These are phyloP conservation scores for Hypotaenidia philippensis DNA, from an alignment of 2,797 vertebrate species.

Conservation along the genomic window DNA sequence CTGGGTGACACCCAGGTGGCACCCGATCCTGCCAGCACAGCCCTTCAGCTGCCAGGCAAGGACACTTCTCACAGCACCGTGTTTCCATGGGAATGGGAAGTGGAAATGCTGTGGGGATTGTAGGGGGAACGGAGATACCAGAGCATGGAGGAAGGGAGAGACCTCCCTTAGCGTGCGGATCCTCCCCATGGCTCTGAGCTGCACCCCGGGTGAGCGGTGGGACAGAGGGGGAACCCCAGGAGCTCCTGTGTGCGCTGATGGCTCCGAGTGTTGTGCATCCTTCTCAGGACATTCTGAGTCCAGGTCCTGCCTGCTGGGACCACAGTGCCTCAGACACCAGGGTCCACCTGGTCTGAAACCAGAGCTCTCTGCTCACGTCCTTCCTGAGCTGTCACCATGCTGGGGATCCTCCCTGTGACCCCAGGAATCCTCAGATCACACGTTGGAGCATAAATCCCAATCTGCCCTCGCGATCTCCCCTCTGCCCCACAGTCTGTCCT, in stretches of 20 bases:
- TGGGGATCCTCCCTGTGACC: background rate
- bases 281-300: background rate
- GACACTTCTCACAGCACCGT: accelerated
- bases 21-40: background rate
- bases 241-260: background rate
- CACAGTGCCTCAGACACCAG: background rate
- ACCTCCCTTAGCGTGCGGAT: background rate
- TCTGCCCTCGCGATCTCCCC: background rate
- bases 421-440: background rate
- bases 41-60: conserved; percentile 2
- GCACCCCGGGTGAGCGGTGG: background rate
- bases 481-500: background rate
- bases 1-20: background rate
- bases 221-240: background rate
- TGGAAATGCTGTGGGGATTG: too few relatives aligned
- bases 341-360: background rate
- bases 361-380: background rate
- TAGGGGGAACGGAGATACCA: background rate
- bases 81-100: background rate
- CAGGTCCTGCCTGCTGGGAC: background rate
- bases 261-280: too few relatives aligned
- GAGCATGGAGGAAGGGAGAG: background rate
- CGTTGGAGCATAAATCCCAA: background rate
- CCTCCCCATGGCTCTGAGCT: accelerated
- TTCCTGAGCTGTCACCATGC: background rate